Evolutionary conservation across 1,140 invertebrate genomes (phyloP), one percentile per base, ranked within the genome.

Genomic region (Lordiphosa clarofinis): DNA sequence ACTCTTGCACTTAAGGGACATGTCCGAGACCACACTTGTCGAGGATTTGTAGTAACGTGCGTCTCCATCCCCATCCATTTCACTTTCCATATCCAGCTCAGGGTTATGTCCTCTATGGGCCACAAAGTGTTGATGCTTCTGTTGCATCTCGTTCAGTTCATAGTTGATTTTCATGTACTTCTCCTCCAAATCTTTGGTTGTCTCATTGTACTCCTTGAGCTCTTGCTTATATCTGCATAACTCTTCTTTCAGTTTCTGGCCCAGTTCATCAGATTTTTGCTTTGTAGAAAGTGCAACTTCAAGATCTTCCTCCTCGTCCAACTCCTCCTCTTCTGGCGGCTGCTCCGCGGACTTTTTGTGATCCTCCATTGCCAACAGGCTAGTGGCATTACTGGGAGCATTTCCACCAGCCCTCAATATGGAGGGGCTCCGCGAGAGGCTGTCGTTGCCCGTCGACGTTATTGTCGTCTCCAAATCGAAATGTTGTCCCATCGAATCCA

Each of bases 161-260:
- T 49, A 52, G 11, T 88, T 88, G 42, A 88, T 88, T 24, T 72
- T 86, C 76, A 87, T 73, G 40, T 88, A 88, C 46, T 88, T 88
- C 37, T 73, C 79, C 40, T 88, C 86, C 52, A 88, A 59, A 33
- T 84, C 73, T 50, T 74, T 75, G 33, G 86, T 86, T 10, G 76
- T 84, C 6, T 88, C 79, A 12, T 88, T 88, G 40, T 88, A 88
- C 19, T 88, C 86, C 15, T 69, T 67, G 1, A 88, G 50, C 56
- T 88, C 86, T 56, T 88, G 78, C 54, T 87, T 86, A 52, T 88
- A 88, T 40, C 81, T 87, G 55, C 28, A 31, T 0, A 88, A 47
- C 43, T 88, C 86, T 10, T 72, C 64, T 46, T 87, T 88, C 2
- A 88, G 54, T 8, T 86, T 87, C 11, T 55, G 48, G 3, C 79